phyloP scores from a whole-genome alignment of 2,888 invertebrate genomes.

The Epistrophella euchroma region DNA sequence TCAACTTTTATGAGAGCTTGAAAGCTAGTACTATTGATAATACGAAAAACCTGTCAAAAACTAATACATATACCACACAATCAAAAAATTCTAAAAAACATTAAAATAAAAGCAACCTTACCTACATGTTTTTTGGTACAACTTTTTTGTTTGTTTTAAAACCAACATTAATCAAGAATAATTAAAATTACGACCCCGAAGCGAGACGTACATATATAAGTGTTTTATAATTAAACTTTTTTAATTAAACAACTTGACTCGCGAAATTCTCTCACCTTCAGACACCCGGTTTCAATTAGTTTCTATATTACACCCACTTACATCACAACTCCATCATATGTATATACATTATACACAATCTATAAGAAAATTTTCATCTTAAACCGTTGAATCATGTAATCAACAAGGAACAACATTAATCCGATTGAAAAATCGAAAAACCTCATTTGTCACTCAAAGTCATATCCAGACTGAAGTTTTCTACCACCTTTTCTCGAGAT shows the following conservation, averaged over 20 bases:
- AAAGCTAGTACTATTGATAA: no score
- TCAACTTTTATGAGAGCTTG: no score
- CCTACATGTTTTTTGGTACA: no score
- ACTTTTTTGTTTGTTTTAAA: not conserved
- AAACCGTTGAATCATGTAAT: constrained; percentile 39
- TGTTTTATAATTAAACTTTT: constrained; percentile 67
- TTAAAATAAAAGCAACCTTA: no score
- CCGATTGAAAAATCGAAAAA: constrained; percentile 53
- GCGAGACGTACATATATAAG: not conserved
- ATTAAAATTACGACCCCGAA: not conserved
- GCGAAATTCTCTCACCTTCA: not conserved
- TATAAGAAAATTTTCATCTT: not conserved
- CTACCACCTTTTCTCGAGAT: no score
- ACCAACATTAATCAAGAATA: not conserved
- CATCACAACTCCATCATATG: not conserved
- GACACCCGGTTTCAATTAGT: not conserved
- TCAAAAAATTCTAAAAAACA: no score
- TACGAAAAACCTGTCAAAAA: no score
- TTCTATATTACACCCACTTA: not conserved
- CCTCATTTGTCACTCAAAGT: constrained; percentile 62
- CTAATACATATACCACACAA: no score
- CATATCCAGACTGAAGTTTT: constrained; percentile 32
- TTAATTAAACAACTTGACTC: constrained; percentile 61
- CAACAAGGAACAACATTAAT: constrained; percentile 43
- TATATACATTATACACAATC: not conserved